Evolutionary conservation across 2,888 invertebrate species (phyloP).

Genomic region (Melanophora roralis): DNA sequence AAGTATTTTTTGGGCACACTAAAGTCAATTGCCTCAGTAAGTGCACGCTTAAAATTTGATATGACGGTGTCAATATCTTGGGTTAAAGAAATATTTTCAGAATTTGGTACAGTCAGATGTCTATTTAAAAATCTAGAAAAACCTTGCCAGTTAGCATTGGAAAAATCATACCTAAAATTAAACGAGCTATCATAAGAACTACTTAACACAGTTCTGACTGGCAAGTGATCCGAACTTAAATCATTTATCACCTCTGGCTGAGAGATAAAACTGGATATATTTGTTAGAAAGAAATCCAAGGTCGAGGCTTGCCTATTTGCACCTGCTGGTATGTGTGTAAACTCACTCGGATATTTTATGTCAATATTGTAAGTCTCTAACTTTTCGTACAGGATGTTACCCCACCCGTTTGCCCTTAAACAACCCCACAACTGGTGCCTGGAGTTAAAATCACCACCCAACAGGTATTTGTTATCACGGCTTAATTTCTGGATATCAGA

Average conservation of each 20-base stretch:
- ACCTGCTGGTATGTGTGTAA: conserved; percentile 1
- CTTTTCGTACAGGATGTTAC: conserved; percentile 10
- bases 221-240: conserved; percentile 16
- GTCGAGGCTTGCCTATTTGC: conserved; percentile 2
- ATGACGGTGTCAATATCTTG: neutral
- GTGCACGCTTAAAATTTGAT: neutral
- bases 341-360: neutral
- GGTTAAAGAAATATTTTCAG: neutral
- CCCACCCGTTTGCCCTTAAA: conserved; percentile 16
- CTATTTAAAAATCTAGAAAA: neutral
- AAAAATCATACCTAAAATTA: neutral
- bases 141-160: neutral
- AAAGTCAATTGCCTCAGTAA: neutral
- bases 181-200: neutral
- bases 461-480: neutral
- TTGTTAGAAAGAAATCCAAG: conserved; percentile 16
- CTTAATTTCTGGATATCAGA: neutral
- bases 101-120: neutral
- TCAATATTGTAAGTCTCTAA: neutral
- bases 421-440: conserved; percentile 21
- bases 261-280: neutral
- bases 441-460: conserved; percentile 10
- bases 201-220: neutral
- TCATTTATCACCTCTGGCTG: neutral
- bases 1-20: neutral